phyloP scores from a whole-genome alignment of 2,888 invertebrate genomes.

The Plebejus argus region DNA sequence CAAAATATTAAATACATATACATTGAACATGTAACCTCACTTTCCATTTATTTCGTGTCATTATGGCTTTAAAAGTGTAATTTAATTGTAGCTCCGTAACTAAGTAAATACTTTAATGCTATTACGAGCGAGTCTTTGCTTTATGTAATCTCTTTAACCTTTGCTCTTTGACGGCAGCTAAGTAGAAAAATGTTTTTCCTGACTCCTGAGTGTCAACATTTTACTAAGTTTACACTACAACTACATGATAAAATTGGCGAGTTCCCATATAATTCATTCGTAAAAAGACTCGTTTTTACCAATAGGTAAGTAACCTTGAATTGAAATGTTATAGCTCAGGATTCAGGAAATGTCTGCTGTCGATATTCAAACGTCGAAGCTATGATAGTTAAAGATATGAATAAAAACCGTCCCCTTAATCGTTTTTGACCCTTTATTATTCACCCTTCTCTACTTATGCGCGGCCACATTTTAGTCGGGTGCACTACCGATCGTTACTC shows the following conservation, averaged over 20 bases:
- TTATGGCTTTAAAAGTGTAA: conserved; percentile 26
- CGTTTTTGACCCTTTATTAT: conserved; percentile 66
- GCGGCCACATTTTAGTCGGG: conserved; percentile 40
- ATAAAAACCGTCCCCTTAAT: conserved; percentile 64
- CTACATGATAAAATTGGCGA: too few species aligned
- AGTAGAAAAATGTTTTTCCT: not conserved
- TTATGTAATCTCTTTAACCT: conserved; percentile 30
- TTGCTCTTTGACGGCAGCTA: conserved; percentile 23
- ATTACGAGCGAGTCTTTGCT: conserved; percentile 28
- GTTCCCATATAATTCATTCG: too few species aligned
- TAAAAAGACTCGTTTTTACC: too few species aligned
- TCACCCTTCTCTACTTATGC: conserved; percentile 64
- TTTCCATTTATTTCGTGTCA: conserved; percentile 18
- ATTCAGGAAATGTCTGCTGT: not conserved
- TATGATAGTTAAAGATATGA: conserved; percentile 48
- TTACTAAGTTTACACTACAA: not conserved
- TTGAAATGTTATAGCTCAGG: not conserved
- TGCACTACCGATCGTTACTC: conserved; percentile 31
- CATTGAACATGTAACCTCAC: not conserved
- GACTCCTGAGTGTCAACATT: conserved; percentile 1
- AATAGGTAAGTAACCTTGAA: too few species aligned
- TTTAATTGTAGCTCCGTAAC: conserved; percentile 27
- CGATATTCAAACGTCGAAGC: conserved; percentile 24
- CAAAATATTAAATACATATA: not conserved
- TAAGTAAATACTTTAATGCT: conserved; percentile 29